Base-by-base conservation (phyloP, 2,113 vertebrate genomes). In the Callochromis pleurospilus region DNA sequence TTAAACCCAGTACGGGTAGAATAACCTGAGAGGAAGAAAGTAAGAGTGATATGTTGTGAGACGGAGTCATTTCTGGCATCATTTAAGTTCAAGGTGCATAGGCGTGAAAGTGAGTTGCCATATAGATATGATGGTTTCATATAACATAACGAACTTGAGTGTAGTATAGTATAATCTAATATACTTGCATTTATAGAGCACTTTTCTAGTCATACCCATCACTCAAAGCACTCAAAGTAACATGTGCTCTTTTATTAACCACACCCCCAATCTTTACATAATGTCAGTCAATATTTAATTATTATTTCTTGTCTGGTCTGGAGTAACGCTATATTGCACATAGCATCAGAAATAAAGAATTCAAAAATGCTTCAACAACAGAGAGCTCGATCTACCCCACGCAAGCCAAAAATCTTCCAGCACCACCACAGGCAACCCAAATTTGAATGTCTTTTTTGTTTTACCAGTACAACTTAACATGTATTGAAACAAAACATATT, bases 1-100 rank as follows among this genome's bases (percentile, higher is more conserved):
- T 13, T 49, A 47, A 47, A 29, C 21, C 40, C 24, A 19, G 70
- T 1, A 3, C 2, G 0, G 21, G 40, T 26, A 45, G 13, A 0
- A 45, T 17, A 47, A 45, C 40, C 21, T 73, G 14, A 42, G 65
- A 70, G n/a, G 65, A 42, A 9, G 65, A 42, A 47, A 29, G 70
- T 47, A 47, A 19, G 42, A 49, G 26, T 47, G 29, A 29, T n/a
- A 5, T 31, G 70, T 19, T 49, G 70, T 31, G 40, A 45, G 13
- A 45, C 38, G 24, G 36, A 11, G 42, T 45, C 14, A 45, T 49
- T 75, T 77, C 70, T 77, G 42, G 38, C 14, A 26, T 45, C 38
- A 21, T n/a, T 38, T 24, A 42, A 6, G 12, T 40, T 40, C 36
- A 70, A 40, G n/a, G 7, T 24, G 36, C 65, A 47, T 29, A 19